Conservation (phyloP, 2,113 vertebrate genomes). For the Suncus etruscus region DNA sequence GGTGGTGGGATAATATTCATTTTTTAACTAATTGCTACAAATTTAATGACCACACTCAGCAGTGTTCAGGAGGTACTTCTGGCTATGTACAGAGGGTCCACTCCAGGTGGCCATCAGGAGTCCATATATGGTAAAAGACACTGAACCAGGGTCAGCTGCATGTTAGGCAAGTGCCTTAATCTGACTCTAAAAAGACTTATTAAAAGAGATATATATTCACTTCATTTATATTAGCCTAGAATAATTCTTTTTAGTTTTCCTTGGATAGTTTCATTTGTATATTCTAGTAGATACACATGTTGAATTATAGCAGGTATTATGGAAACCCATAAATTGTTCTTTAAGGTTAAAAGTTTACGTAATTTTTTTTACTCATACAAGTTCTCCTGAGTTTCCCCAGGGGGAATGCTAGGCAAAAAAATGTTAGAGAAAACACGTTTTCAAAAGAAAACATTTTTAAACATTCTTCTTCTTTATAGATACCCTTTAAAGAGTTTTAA, state of each 20-base stretch:
- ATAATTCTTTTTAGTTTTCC: not conserved
- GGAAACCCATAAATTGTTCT: not conserved
- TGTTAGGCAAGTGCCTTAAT: not conserved
- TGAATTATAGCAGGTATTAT: not conserved
- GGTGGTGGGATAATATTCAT: not conserved
- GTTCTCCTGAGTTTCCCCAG: conserved; percentile 22
- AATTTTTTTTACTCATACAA: not conserved
- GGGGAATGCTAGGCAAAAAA: not conserved
- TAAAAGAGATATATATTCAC: not conserved
- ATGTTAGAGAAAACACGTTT: conserved; percentile 8
- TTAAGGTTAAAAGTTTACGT: not conserved
- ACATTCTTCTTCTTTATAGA: not conserved
- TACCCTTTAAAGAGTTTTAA: conserved; percentile 48
- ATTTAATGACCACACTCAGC: not conserved
- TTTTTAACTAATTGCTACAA: not conserved
- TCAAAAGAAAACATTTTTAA: not conserved
- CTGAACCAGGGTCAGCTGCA: no score
- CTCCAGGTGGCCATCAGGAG: no score
- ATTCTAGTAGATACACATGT: not conserved
- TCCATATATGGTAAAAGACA: no score
- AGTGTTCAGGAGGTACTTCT: not conserved
- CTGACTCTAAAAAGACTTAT: conserved; percentile 11
- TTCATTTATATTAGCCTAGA: conserved; percentile 17
- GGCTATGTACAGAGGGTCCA: no score
- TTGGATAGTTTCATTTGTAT: not conserved